Evolutionary conservation across 2,797 vertebrate species (phyloP), one percentile per base, ranked within the genome.

Genomic region (Microchirus variegatus): DNA sequence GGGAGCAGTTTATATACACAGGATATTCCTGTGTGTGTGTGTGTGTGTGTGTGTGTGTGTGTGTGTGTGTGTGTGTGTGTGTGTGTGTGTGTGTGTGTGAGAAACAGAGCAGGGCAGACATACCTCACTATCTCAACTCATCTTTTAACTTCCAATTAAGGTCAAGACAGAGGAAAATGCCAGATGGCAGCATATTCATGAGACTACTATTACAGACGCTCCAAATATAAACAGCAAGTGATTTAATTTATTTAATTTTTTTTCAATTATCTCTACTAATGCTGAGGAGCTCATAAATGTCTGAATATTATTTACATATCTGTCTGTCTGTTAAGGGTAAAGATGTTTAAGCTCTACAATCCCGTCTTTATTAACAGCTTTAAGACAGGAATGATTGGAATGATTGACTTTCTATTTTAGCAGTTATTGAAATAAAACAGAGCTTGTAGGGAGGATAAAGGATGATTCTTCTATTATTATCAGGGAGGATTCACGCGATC

Each of bases 121-220:
- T 80, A 71, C 66, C 55, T 80, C 64, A 56, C 42, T 47, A 73
- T 65, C 51, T 64, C 12, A 75, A 72, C 73, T 47, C 59, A 70
- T 85, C 71, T 77, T 72, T 78, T 13, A 78, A 86, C 76, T 88
- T 84, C 85, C 86, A 85, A 84, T 83, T 89, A 83, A 82, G 87
- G 89, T 87, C 85, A 89, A 78, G 59, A 37, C 53, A 73, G 63
- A 50, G 73, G 73, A 73, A 85, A 60, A 74, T 46, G 66, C 67
- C 45, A 35, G 52, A 75, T 48, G 67, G 53, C 35, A 57, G 58
- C 56, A 61, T 71, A 75, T 80, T 70, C 42, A 63, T 10, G 26
- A 58, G 22, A 36, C 47, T 56, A 51, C 59, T 63, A 60, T 63
- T 77, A 70, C 56, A 43, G 63, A 26, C 50, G 65, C 68, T 78